Evolutionary conservation across 1,140 invertebrate genomes (phyloP).

Genomic region (honey bee (Apis mellifera)): DNA sequence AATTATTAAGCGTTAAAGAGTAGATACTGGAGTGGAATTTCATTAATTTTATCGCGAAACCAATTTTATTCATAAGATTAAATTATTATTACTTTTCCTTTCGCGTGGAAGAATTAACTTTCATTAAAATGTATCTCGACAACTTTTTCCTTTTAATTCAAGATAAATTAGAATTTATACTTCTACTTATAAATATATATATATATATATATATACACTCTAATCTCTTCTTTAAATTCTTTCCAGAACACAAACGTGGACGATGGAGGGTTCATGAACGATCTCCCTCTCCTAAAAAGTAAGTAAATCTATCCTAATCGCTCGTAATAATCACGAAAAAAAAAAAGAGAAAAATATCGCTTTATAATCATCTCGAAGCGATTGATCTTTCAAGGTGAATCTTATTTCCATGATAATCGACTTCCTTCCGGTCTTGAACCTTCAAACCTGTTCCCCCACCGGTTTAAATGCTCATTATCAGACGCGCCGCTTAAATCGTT

Average conservation of each 20-base stretch:
- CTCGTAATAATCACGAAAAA: too few relatives aligned
- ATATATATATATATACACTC: neutral
- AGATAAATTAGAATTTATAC: neutral
- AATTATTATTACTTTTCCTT: too few relatives aligned
- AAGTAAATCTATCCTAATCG: conserved; percentile 79
- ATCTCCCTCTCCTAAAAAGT: conserved; percentile 94
- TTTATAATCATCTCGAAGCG: neutral
- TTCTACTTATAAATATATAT: neutral
- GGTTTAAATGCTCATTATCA: neutral
- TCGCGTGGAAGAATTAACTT: neutral
- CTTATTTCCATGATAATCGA: neutral
- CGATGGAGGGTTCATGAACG: conserved; percentile 92
- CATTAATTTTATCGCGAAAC: too few relatives aligned
- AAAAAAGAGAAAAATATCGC: too few relatives aligned
- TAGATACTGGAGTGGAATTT: too few relatives aligned
- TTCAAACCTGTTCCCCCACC: neutral
- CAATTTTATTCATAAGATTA: too few relatives aligned
- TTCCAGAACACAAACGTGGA: conserved; percentile 91
- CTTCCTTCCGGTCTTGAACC: neutral
- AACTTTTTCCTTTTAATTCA: neutral
- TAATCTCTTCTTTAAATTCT: conserved; percentile 31
- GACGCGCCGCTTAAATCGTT: neutral
- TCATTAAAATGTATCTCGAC: neutral
- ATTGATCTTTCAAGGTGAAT: neutral
- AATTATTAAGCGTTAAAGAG: too few relatives aligned